Evolutionary conservation across 2,888 invertebrate genomes (phyloP).

Genomic region (Taenaris catops): DNA sequence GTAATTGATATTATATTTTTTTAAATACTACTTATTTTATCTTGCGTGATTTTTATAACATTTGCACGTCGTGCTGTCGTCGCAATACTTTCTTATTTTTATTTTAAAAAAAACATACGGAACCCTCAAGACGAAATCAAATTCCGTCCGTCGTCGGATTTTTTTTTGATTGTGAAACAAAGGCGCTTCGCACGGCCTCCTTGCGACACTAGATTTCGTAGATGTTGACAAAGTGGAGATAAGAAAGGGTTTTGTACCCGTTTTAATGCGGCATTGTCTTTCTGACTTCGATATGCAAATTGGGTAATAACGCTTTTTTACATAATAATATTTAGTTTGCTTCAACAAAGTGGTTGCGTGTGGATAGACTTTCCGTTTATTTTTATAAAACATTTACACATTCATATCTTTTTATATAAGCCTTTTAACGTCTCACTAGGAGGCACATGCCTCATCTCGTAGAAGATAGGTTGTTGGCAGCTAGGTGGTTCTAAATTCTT

Average conservation of each 20-base stretch:
- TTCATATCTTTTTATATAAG: too few relatives aligned
- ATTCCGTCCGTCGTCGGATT: slow-evolving; percentile 8
- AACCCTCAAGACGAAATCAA: slow-evolving; percentile 8
- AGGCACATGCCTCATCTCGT: too few relatives aligned
- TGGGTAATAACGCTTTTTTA: slow-evolving; percentile 28
- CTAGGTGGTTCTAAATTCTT: too few relatives aligned
- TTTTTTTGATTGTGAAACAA: slow-evolving; percentile 49
- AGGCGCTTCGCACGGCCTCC: slow-evolving; percentile 64
- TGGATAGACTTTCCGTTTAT: too few relatives aligned
- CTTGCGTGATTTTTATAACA: too few relatives aligned
- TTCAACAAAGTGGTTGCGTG: slow-evolving; percentile 6
- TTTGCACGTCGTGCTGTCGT: too few relatives aligned
- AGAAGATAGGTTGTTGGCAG: too few relatives aligned
- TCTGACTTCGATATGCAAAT: slow-evolving; percentile 54
- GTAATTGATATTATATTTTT: too few relatives aligned
- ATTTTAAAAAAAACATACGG: slow-evolving; percentile 13
- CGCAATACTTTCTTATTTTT: too few relatives aligned
- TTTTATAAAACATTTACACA: too few relatives aligned
- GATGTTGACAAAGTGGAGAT: slow-evolving; percentile 50
- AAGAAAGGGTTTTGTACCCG: slow-evolving; percentile 62
- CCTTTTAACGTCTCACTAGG: too few relatives aligned
- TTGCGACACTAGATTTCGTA: slow-evolving; percentile 65
- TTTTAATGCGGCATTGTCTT: slow-evolving; percentile 65
- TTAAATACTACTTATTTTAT: too few relatives aligned
- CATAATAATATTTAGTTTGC: slow-evolving; percentile 22